Conservation (phyloP, 2,888 invertebrate species). For the Cephus pulcher region DNA sequence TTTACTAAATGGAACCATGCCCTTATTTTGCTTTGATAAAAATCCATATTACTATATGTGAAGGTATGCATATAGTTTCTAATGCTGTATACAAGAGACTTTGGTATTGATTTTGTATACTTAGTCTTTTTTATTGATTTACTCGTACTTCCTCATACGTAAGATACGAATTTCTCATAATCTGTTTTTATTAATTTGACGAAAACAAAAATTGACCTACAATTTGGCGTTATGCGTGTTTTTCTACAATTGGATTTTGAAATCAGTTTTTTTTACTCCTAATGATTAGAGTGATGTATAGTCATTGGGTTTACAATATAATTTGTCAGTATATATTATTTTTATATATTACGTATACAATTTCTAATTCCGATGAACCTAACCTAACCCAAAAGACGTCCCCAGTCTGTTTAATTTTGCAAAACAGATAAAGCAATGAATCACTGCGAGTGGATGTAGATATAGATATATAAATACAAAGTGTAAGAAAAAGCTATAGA, state of each 20-base stretch:
- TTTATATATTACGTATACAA: neutral
- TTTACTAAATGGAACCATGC: neutral
- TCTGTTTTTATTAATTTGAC: no score
- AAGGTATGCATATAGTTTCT: neutral
- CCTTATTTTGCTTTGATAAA: neutral
- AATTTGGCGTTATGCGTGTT: neutral
- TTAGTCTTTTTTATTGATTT: neutral
- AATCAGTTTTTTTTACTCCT: neutral
- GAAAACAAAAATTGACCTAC: neutral
- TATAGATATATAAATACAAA: neutral
- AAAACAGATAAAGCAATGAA: slow-evolving; percentile 31
- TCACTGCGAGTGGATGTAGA: slow-evolving; percentile 16
- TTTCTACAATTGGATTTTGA: neutral
- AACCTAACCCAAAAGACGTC: neutral
- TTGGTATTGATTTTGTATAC: neutral
- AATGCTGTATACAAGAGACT: neutral
- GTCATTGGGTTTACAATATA: neutral
- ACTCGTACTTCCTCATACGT: neutral
- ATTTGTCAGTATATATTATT: neutral
- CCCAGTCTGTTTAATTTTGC: slow-evolving; percentile 1
- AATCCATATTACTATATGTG: neutral
- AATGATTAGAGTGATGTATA: neutral
- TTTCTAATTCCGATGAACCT: neutral
- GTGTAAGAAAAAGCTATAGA: no score
- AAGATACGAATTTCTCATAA: neutral